Conservation (phyloP, 2,888 invertebrate genomes). For the Oligia latruncula region DNA sequence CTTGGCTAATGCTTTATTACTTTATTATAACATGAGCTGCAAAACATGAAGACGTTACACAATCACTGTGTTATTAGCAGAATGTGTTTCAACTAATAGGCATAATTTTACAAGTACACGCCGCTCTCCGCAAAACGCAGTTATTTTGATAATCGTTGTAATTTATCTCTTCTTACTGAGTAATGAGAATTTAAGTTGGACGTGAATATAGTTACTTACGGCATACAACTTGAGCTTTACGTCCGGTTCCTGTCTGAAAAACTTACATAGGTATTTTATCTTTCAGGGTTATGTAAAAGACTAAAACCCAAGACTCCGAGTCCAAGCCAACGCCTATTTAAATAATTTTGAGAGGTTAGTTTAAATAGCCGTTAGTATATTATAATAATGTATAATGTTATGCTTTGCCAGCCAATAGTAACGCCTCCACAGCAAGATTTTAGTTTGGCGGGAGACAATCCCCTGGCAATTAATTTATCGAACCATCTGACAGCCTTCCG, state of each 20-base stretch:
- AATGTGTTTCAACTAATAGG: conserved; percentile 55
- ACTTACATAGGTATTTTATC: neutral
- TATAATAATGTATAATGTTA: too few relatives aligned
- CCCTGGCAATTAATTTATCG: too few relatives aligned
- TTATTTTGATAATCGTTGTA: conserved; percentile 56
- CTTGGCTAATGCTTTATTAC: conserved; percentile 6
- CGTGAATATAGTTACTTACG: neutral
- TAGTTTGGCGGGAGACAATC: too few relatives aligned
- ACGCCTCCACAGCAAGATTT: too few relatives aligned
- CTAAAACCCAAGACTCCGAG: too few relatives aligned
- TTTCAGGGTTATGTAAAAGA: neutral
- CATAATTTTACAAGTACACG: conserved; percentile 46
- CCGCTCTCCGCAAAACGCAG: conserved; percentile 36
- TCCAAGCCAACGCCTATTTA: too few relatives aligned
- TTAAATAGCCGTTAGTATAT: too few relatives aligned
- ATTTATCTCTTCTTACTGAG: conserved; percentile 41
- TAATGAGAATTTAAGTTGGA: conserved; percentile 22
- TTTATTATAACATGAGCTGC: conserved; percentile 15
- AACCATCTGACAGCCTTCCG: too few relatives aligned
- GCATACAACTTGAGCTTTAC: too few relatives aligned
- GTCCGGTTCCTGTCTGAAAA: neutral
- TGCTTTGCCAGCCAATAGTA: too few relatives aligned
- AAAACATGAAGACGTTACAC: conserved; percentile 45
- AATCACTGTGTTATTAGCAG: conserved; percentile 35
- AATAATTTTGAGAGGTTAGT: too few relatives aligned